phyloP scores from a whole-genome alignment of 2,113 vertebrate genomes.

The Pycnonotus jocosus region DNA sequence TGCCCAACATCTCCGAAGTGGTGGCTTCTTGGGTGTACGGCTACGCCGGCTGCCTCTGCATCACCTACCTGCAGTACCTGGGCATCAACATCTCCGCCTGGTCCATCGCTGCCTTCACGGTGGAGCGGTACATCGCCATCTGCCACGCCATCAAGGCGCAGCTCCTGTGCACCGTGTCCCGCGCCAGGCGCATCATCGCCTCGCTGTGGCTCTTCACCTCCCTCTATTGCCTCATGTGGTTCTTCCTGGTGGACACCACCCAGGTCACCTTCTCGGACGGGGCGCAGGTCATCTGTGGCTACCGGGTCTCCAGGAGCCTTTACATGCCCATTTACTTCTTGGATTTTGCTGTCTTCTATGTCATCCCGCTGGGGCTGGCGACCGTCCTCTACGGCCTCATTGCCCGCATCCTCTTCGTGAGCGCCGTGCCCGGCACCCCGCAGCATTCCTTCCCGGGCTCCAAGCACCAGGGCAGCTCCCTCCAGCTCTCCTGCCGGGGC shows the following conservation, averaged over 20 bases:
- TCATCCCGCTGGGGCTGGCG: constrained; percentile 76
- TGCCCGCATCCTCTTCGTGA: constrained; percentile 77
- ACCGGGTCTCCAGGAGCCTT: constrained; percentile 78
- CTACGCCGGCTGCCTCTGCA: constrained; percentile 80
- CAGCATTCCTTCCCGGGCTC: constrained; percentile 61
- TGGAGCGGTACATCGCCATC: constrained; percentile 84
- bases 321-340: constrained; percentile 87
- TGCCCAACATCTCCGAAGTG: constrained; percentile 81
- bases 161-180: constrained; percentile 79
- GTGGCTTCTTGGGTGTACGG: constrained; percentile 82
- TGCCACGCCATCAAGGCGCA: constrained; percentile 83
- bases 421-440: constrained; percentile 63
- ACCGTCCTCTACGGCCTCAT: constrained; percentile 78
- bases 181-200: constrained; percentile 81
- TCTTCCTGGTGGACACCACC: constrained; percentile 83
- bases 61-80: constrained; percentile 86
- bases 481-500: constrained; percentile 47
- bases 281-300: constrained; percentile 77
- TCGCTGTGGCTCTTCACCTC: constrained; percentile 81
- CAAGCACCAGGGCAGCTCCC: constrained; percentile 58
- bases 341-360: constrained; percentile 81
- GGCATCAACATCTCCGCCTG: constrained; percentile 84
- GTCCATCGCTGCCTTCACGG: constrained; percentile 82
- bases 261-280: constrained; percentile 76
- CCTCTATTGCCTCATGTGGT: constrained; percentile 84